Conservation (phyloP, 2,113 vertebrate species). For the Eulacestoma nigropectus region DNA sequence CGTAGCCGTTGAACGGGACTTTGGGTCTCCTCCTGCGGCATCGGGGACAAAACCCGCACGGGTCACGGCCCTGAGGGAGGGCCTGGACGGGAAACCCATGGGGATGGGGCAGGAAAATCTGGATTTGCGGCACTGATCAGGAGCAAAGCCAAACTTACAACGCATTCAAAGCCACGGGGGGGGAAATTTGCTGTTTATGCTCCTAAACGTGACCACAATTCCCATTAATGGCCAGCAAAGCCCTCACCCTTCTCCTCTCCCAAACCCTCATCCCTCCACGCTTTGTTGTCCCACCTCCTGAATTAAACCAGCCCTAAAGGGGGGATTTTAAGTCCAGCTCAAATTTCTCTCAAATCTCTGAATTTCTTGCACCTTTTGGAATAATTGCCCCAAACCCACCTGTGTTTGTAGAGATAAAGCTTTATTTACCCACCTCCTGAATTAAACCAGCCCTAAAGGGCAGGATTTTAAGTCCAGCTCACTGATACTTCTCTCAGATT, state of each 20-base stretch:
- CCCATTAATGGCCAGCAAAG: not conserved
- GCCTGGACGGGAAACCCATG: fast-evolving
- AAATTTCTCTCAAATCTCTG: too few relatives aligned
- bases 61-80: fast-evolving
- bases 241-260: not conserved
- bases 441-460: too few relatives aligned
- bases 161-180: not conserved
- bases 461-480: too few relatives aligned
- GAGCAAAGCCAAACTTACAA: not conserved
- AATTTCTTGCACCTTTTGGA: too few relatives aligned
- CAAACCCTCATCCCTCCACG: fast-evolving
- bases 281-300: not conserved
- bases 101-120: not conserved
- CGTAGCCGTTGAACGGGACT: conserved; percentile 95
- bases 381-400: too few relatives aligned
- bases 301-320: not conserved
- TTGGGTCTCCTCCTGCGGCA: conserved; percentile 91
- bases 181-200: not conserved
- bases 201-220: not conserved
- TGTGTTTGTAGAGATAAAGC: too few relatives aligned
- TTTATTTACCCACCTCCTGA: too few relatives aligned
- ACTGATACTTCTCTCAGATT: too few relatives aligned
- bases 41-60: fast-evolving
- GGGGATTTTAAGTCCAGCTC: too few relatives aligned
- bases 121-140: fast-evolving